A percentile compares a stretch with the other conserved stretches of the same genome.
phyloP scores from a whole-genome alignment of 2,797 vertebrate genomes.

The Protosalanx chinensis region DNA sequence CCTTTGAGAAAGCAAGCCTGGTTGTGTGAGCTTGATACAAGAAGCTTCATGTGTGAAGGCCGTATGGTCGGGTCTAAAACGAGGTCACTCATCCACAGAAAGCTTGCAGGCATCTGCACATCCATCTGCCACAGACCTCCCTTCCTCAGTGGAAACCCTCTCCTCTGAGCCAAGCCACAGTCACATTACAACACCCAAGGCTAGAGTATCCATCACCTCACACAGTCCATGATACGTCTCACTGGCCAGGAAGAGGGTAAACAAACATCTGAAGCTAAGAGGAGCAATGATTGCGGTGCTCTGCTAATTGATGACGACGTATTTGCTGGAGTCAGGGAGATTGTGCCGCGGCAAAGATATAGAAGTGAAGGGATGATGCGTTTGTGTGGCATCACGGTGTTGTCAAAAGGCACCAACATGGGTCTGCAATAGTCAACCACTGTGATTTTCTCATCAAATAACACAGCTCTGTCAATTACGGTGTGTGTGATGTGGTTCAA shows the following conservation, averaged over 20 bases:
- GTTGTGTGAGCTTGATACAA: constrained; percentile 36
- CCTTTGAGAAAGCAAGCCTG: constrained; percentile 43
- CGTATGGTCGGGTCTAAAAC: constrained; percentile 69
- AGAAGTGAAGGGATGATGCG: too few relatives aligned
- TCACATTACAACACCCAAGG: constrained; percentile 31
- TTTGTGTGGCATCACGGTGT: too few relatives aligned
- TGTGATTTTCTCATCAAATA: too few relatives aligned
- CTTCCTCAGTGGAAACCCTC: constrained; percentile 38
- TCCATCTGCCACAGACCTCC: constrained; percentile 69
- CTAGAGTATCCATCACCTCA: not conserved
- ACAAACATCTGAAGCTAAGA: too few relatives aligned
- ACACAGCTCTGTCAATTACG: too few relatives aligned
- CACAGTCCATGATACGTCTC: not conserved
- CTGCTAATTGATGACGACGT: too few relatives aligned
- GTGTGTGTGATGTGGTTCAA: constrained; percentile 20
- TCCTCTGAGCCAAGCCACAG: constrained; percentile 37
- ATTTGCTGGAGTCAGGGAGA: too few relatives aligned
- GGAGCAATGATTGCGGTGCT: too few relatives aligned
- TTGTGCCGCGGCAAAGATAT: too few relatives aligned
- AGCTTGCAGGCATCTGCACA: constrained; percentile 65
- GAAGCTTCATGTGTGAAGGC: constrained; percentile 47
- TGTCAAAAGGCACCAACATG: too few relatives aligned
- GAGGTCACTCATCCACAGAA: constrained; percentile 64
- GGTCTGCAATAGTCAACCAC: too few relatives aligned
- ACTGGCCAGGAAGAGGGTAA: not conserved